Evolutionary conservation across 2,888 invertebrate genomes (phyloP).

Genomic region (Drosophila atroscutellata): DNA sequence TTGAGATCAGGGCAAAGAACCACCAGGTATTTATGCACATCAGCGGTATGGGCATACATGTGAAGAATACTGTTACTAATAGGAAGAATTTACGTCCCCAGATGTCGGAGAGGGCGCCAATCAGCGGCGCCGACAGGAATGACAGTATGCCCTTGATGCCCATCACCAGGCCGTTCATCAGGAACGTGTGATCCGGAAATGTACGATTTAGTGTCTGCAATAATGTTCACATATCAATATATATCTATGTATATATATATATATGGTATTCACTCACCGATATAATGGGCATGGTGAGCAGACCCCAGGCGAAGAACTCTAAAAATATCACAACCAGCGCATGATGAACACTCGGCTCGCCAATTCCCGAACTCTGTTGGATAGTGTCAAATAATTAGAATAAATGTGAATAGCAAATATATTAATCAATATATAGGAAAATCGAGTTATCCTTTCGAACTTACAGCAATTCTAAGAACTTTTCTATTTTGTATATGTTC

Average conservation of each 20-base stretch:
- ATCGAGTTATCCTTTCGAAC: background rate
- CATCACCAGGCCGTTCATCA: conserved; percentile 99
- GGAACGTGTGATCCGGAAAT: conserved; percentile 99
- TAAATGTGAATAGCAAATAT: background rate
- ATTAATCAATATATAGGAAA: background rate
- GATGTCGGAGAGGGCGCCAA: conserved; percentile 98
- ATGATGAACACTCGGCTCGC: conserved; percentile 98
- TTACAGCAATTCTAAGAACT: background rate
- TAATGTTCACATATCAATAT: background rate
- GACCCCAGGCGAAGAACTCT: conserved; percentile 99
- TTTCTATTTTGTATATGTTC: background rate
- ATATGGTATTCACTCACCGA: conserved; percentile 77
- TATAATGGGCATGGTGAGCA: conserved; percentile 99
- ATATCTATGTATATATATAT: background rate
- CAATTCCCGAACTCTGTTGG: conserved; percentile 93
- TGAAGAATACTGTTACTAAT: conserved; percentile 98
- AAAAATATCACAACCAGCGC: conserved; percentile 99
- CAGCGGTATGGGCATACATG: conserved; percentile 98
- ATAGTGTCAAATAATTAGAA: conserved; percentile 14
- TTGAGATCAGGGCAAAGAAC: conserved; percentile 99
- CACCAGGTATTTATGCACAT: conserved; percentile 99
- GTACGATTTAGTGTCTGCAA: conserved; percentile 94
- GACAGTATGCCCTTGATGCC: conserved; percentile 99
- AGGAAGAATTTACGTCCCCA: conserved; percentile 99
- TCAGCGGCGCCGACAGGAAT: conserved; percentile 98